Conservation (phyloP, 2,797 vertebrate species). For the Mallotus villosus region DNA sequence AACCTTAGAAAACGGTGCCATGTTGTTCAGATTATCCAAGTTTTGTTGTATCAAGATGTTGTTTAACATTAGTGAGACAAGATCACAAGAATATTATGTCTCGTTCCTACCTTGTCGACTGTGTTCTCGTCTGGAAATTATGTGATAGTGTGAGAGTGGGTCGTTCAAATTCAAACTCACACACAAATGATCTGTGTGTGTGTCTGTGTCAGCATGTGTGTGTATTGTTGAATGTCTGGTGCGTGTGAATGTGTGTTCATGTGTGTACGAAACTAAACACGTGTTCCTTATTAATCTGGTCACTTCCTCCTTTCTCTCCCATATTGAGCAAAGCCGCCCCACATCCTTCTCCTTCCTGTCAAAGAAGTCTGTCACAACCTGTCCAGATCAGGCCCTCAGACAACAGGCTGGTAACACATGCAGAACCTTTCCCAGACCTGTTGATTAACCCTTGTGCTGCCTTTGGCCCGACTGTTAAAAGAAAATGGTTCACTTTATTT, state of each 20-base stretch:
- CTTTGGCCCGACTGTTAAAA: too few relatives aligned
- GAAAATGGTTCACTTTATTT: too few relatives aligned
- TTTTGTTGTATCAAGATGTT: too few relatives aligned
- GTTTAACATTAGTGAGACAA: too few relatives aligned
- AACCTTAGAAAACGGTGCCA: too few relatives aligned
- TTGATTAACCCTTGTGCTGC: too few relatives aligned
- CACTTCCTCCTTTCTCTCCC: background rate
- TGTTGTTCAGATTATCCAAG: too few relatives aligned
- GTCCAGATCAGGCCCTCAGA: background rate
- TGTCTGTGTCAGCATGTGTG: slow-evolving; percentile 3
- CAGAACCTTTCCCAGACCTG: too few relatives aligned
- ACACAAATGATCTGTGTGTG: background rate
- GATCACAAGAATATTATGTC: background rate
- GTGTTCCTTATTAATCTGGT: too few relatives aligned
- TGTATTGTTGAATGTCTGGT: background rate
- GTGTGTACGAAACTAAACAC: background rate
- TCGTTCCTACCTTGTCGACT: background rate
- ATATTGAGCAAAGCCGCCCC: background rate
- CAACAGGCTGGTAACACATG: too few relatives aligned
- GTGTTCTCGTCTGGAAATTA: background rate
- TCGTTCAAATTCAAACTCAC: background rate
- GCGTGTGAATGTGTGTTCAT: background rate
- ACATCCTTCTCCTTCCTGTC: background rate
- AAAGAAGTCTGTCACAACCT: background rate
- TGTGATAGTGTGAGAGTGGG: background rate